phyloP scores from a whole-genome alignment of 92 coral and sea anemone species.

The Blastomussa wellsi region DNA sequence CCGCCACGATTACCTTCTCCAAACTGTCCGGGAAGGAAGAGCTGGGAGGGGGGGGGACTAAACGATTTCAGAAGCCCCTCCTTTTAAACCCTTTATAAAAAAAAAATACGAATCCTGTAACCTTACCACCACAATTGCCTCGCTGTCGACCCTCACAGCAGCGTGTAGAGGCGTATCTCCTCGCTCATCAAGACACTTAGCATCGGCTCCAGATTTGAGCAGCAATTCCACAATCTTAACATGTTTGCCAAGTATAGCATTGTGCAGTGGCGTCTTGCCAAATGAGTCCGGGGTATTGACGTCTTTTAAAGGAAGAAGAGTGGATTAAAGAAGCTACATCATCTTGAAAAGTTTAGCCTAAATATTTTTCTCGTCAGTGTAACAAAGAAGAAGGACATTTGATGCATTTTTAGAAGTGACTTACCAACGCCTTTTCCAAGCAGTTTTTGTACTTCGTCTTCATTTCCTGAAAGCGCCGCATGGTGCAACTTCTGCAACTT shows the following conservation, averaged over 20 bases:
- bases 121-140: slow-evolving; percentile 72
- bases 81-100: not conserved
- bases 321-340: not conserved
- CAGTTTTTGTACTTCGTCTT: slow-evolving; percentile 68
- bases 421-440: slow-evolving; percentile 79
- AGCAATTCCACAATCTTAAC: slow-evolving; percentile 58
- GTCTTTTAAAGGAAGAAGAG: slow-evolving; percentile 35
- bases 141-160: slow-evolving; percentile 71
- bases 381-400: too few species aligned
- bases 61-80: too few species aligned
- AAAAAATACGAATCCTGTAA: not conserved
- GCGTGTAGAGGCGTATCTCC: slow-evolving; percentile 85
- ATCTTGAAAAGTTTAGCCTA: too few species aligned
- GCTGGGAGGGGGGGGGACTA: too few species aligned
- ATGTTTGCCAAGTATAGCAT: slow-evolving; percentile 84
- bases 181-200: slow-evolving; percentile 65
- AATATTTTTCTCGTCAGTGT: too few species aligned
- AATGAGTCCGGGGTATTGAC: slow-evolving; percentile 72
- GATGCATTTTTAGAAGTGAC: too few species aligned
- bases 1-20: too few species aligned
- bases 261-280: slow-evolving; percentile 86
- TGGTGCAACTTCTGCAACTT: slow-evolving; percentile 73
- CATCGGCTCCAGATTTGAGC: slow-evolving; percentile 79
- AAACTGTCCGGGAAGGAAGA: too few species aligned
- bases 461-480: slow-evolving; percentile 88